phyloP scores from a whole-genome alignment of 2,888 invertebrate genomes.

The Gryllus longicercus region DNA sequence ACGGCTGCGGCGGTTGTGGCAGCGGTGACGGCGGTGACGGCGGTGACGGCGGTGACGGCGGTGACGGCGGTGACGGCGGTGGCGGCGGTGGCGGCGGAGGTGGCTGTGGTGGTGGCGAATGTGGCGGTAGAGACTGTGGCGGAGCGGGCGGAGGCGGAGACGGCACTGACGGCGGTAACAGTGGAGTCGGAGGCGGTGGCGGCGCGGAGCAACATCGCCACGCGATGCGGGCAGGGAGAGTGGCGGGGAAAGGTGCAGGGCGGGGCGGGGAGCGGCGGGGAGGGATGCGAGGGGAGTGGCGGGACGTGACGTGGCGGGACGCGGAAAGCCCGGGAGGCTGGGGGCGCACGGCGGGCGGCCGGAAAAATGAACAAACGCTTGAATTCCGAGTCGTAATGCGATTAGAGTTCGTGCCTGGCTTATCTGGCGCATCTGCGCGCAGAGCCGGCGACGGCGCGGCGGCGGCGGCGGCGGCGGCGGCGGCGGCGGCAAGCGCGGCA shows the following conservation, averaged over 20 bases:
- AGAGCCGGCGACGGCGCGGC: background rate
- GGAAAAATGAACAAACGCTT: background rate
- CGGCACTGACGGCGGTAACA: too few species aligned
- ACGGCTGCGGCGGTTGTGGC: too few species aligned
- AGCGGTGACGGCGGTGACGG: too few species aligned
- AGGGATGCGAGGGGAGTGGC: background rate
- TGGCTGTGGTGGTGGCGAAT: too few species aligned
- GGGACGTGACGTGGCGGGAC: background rate
- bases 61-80: too few species aligned
- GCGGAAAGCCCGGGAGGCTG: background rate
- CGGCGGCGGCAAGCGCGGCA: background rate
- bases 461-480: background rate
- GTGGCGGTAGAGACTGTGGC: too few species aligned
- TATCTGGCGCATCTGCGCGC: slow-evolving; percentile 6
- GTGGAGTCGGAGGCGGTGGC: fast-evolving
- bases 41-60: too few species aligned
- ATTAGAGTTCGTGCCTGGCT: slow-evolving; percentile 6
- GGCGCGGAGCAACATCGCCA: background rate
- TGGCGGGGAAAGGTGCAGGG: background rate
- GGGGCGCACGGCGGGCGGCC: background rate
- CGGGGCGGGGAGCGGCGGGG: background rate
- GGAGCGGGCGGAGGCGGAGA: too few species aligned
- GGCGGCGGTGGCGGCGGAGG: too few species aligned
- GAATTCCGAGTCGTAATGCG: slow-evolving; percentile 17
- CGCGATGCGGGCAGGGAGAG: background rate